Evolutionary conservation across 2,797 vertebrate species (phyloP), one percentile per base, ranked within the genome.

Genomic region (Chloroceryle inda): DNA sequence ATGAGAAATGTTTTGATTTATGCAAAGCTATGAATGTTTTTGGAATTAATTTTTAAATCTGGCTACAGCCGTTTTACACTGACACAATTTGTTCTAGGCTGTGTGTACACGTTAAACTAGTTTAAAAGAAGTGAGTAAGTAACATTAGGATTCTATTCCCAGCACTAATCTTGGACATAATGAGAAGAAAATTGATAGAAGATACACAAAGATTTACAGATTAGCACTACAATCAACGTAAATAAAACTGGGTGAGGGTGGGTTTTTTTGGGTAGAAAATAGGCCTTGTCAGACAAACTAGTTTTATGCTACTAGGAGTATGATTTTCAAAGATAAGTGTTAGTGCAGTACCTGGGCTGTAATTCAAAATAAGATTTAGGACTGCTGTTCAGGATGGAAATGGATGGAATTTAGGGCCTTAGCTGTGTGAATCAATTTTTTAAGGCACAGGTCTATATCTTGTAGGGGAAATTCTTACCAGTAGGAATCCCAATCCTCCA

Each of bases 1-100:
- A 92, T 63, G 58, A 92, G 72, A 95, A 88, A 80, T 66, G 56
- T 75, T 97, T 92, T 93, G 82, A 94, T 91, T 84, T 94, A 89
- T 94, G 82, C 76, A 92, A 94, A 95, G 79, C 91, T 91, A 58
- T 66, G 69, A 94, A 78, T 92, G 92, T 24, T 94, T 94, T 91
- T 74, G 26, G 74, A 97, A 90, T 96, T 95, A 93, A 73, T 82
- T 92, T 95, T 93, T 90, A 95, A 93, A 88, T 78, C 73, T 93
- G 79, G 37, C 63, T 94, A 91, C 77, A 95, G 35, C 47, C 3
- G 11, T 45, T 50, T 96, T 96, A 90, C 73, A 58, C 10, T 47
- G 38, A 68, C 85, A 47, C 49, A 62, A 90, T 94, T 94, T 89
- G 64, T 88, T 88, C 61, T 63, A 91, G 73, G n/a, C 16, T 27